phyloP scores from a whole-genome alignment of 2,888 invertebrate species.

The Exephanes ischioxanthus region DNA sequence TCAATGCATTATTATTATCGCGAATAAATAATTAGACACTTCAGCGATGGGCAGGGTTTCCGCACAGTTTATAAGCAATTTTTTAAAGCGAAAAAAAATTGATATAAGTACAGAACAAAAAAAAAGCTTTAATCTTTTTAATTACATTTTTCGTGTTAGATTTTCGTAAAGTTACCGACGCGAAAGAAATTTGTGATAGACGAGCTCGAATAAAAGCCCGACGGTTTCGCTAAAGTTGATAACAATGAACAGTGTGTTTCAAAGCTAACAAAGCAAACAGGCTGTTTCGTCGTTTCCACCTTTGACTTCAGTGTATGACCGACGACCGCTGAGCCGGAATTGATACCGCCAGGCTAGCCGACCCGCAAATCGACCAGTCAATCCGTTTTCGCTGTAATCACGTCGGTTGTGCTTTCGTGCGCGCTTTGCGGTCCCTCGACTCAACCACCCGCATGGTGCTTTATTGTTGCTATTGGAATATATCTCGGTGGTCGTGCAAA shows the following conservation, averaged over 20 bases:
- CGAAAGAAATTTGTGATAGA: not conserved
- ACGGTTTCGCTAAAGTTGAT: not conserved
- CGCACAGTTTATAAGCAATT: not conserved
- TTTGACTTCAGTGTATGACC: not conserved
- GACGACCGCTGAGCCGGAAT: not conserved
- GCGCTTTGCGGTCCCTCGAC: not conserved
- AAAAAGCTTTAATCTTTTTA: no score
- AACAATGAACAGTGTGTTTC: not conserved
- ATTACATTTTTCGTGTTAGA: no score
- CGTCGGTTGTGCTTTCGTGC: not conserved
- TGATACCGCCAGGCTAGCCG: not conserved
- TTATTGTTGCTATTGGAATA: not conserved
- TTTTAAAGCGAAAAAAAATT: no score
- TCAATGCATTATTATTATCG: not conserved
- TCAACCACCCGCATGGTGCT: not conserved
- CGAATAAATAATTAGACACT: not conserved
- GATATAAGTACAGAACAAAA: no score
- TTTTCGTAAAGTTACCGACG: no score
- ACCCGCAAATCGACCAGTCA: no score
- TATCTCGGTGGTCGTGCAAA: not conserved
- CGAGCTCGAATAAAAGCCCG: no score
- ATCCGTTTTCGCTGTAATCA: not conserved
- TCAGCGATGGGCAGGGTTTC: not conserved
- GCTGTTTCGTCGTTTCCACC: not conserved
- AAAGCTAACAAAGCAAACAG: not conserved